Base-by-base conservation (phyloP, 1,140 invertebrate genomes). In the Teleogryllus occipitalis region DNA sequence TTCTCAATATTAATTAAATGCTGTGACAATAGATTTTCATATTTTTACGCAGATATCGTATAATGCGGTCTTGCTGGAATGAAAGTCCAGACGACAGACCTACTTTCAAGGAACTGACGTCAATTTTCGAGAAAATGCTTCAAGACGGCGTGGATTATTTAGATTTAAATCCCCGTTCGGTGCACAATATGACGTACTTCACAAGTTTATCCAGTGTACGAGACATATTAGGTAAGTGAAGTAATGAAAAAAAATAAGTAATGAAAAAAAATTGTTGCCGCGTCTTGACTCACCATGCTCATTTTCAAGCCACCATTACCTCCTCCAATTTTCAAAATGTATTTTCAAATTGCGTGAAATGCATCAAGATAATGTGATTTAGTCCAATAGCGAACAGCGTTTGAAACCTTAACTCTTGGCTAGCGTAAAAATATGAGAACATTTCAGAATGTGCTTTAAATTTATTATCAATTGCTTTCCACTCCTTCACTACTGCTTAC, bases 31-130 rank as follows among this genome's bases (percentile, higher is more conserved):
- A 75, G 47, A 81, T 7, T 0, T 21, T 77, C 39, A 2, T 14
- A 79, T 83, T 83, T 85, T 81, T 80, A 14, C 18, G 54, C 79
- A 93, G 92, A 78, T 94, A 95, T 83, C 89, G 92, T 78, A 85
- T 97, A 65, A 96, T 97, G 92, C 86, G 89, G 22, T 89, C 88
- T 48, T 97, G 95, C 84, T 97, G 96, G 95, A 85, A 90, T 77
- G 91, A 92, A 81, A 89, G 92, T 82, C 89, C 94, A 0, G 89
- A 90, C 80, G 87, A 92, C 80, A 86, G 95, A 80, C 94, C 95
- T 15, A 92, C 91, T 18, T 97, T 97, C 85, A 90, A 90, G 80
- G 90, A 92, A 79, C 85, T 95, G 80, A 90, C 86, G 74, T 87
- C 82, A 47, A 88, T 87, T 81, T 95, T 89, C 87, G 93, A 89